Evolutionary conservation across 1,140 invertebrate genomes (phyloP), one percentile per base, ranked within the genome.

Genomic region (Bradynema listronoti): DNA sequence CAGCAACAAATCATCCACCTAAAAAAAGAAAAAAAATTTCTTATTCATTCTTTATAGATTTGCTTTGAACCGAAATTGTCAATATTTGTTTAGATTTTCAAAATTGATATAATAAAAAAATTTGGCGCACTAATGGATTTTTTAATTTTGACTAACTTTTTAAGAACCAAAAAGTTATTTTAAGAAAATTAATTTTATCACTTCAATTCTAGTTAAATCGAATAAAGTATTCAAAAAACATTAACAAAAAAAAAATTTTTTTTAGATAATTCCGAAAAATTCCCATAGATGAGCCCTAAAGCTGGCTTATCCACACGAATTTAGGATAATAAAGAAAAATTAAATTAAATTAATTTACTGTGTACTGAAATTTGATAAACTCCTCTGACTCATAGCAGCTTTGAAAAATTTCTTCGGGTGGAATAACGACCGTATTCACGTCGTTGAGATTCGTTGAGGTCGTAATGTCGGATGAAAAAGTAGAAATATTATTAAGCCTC

Each of bases 1-100:
- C 22, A 76, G 47, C 11, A 76, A 46, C 39, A 76, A 58, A 56
- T 76, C 73, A 42, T 76, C 73, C 39, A 76, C 65, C 73, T 75
- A 22, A n/a, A 75, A 51, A n/a, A 39, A 19, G 36, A 39, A 14
- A 14, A 39, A 14, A 14, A 39, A 39, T 14, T 19, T 14, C 36
- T 14, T 14, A 14, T 39, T 14, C 36, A 14, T 14, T 39, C 36
- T 14, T 19, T 39, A 14, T 14, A 39, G n/a, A 19, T 14, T 19
- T 14, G 36, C 14, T 14, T 14, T 39, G 14, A 14, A 14, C 19
- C 36, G n/a, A 19, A n/a, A n/a, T n/a, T n/a, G n/a, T n/a, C n/a
- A n/a, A n/a, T n/a, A n/a, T n/a, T n/a, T n/a, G n/a, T n/a, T n/a
- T n/a, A n/a, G n/a, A n/a, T n/a, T n/a, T n/a, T n/a, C n/a, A n/a